Evolutionary conservation across 2,888 invertebrate genomes (phyloP).

Genomic region (Dendrolimus houi): DNA sequence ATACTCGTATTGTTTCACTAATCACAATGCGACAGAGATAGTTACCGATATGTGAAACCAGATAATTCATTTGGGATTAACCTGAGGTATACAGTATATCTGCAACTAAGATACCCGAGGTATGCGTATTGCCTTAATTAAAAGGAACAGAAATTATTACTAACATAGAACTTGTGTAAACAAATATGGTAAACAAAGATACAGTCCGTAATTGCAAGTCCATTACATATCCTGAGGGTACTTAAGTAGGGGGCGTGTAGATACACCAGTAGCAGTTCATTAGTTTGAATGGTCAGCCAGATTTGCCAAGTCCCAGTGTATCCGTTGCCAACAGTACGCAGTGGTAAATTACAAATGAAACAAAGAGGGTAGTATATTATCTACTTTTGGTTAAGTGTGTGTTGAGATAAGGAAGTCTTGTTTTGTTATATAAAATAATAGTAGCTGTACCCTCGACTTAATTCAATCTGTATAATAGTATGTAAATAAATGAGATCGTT

Average conservation of each 20-base stretch:
- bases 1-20: no score
- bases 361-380: background rate
- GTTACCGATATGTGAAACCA: no score
- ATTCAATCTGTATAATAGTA: no score
- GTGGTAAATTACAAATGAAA: background rate
- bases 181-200: background rate
- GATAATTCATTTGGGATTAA: no score
- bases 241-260: slow-evolving; percentile 1
- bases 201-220: background rate
- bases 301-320: slow-evolving; percentile 29
- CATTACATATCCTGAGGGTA: slow-evolving; percentile 9
- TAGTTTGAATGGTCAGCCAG: slow-evolving; percentile 42
- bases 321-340: background rate
- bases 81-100: no score
- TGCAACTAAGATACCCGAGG: no score
- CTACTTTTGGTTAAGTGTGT: background rate
- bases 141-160: no score
- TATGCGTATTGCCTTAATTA: no score
- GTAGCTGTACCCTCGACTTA: no score
- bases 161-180: background rate
- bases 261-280: slow-evolving; percentile 22
- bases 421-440: background rate
- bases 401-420: background rate
- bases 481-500: no score
- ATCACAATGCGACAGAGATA: no score